Conservation (phyloP, 2,888 invertebrate species). For the Lampropteryx suffumata region DNA sequence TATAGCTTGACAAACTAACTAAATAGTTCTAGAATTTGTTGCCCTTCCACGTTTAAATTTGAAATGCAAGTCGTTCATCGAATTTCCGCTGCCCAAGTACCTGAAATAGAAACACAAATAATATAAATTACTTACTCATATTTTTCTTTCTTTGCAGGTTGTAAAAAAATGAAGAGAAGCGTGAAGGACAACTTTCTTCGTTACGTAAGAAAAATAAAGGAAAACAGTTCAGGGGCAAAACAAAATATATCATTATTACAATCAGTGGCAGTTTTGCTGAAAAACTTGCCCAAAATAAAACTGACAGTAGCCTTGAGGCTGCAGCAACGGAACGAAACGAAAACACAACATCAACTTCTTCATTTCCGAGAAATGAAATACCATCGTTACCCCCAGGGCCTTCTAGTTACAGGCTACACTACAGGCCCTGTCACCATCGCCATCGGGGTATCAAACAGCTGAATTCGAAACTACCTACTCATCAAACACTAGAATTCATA, state of each 20-base stretch:
- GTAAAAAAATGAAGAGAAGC: constrained; percentile 40
- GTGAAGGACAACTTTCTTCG: constrained; percentile 34
- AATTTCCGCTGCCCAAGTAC: constrained; percentile 38
- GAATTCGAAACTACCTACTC: neutral
- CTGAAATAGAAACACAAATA: constrained; percentile 30
- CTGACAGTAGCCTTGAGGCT: constrained; percentile 34
- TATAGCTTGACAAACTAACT: constrained; percentile 17
- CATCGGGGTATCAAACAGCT: neutral
- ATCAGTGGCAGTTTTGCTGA: constrained; percentile 13
- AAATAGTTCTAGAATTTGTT: constrained; percentile 29
- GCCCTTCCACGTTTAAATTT: constrained; percentile 33
- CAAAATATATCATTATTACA: constrained; percentile 2
- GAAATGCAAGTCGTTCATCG: constrained; percentile 36
- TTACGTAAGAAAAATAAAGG: constrained; percentile 26
- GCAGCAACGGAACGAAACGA: constrained; percentile 33
- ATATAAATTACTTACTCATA: neutral
- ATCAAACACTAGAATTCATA: neutral
- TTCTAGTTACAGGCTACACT: constrained; percentile 25
- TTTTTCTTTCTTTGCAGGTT: constrained; percentile 32
- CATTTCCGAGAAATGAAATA: constrained; percentile 23
- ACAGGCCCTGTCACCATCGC: neutral
- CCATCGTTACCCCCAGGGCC: constrained; percentile 27
- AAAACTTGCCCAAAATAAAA: constrained; percentile 29
- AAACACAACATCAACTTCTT: constrained; percentile 29
- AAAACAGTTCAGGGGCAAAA: constrained; percentile 18